A percentile compares a stretch with the other conserved stretches of the same genome.
These are phyloP conservation scores for Agriopis marginaria DNA, from an alignment of 2,888 invertebrate species.

Conservation along the genomic window DNA sequence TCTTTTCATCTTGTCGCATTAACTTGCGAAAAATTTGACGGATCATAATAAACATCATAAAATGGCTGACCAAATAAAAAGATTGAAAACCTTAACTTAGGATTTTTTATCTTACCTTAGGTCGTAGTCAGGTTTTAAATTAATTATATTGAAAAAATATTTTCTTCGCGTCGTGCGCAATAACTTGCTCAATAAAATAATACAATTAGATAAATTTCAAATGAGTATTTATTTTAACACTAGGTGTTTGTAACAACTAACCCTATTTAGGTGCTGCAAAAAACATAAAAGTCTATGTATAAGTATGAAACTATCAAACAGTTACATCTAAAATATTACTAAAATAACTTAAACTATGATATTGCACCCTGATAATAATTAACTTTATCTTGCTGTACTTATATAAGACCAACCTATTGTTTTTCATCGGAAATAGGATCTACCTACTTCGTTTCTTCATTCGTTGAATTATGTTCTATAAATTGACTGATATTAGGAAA, in stretches of 20 bases:
- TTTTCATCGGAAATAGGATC: neutral
- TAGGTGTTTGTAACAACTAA: slow-evolving; percentile 2
- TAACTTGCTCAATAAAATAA: neutral
- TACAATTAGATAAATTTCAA: neutral
- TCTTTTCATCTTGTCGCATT: no score
- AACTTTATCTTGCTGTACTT: neutral
- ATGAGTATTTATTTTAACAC: slow-evolving; percentile 3
- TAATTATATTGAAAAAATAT: no score
- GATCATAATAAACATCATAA: no score
- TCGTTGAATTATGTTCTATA: neutral
- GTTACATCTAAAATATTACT: slow-evolving; percentile 11
- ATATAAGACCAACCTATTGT: neutral
- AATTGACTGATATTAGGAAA: neutral
- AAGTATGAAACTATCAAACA: slow-evolving; percentile 1
- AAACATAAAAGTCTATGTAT: neutral
- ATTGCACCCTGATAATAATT: slow-evolving; percentile 20
- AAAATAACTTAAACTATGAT: slow-evolving; percentile 12
- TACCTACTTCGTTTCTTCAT: neutral
- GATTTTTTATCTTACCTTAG: no score
- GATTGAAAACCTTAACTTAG: no score
- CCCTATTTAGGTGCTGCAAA: neutral
- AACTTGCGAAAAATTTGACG: no score
- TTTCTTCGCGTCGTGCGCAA: neutral
- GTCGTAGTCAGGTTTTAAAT: no score
- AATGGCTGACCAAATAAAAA: no score